Base-by-base conservation (phyloP, 2,888 invertebrate species). In the Drosophila nigricruria region DNA sequence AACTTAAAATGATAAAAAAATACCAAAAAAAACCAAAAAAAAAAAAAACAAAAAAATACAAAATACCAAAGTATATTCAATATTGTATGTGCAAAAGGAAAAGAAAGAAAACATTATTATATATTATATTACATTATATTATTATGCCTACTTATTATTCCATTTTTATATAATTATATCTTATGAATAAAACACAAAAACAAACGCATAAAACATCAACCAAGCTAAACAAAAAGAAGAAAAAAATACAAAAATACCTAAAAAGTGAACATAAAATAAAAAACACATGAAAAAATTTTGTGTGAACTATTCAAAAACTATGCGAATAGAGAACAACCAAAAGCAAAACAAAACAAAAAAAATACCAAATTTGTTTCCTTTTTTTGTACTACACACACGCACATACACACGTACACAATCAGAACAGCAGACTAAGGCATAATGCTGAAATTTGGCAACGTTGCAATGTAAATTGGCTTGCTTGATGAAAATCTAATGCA, bases 151-250 rank as follows among this genome's bases (percentile, higher is more conserved):
- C 77, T 84, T 84, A 84, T 87, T 87, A 87, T 87, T 88, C 88
- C 84, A 88, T 89, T 89, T 83, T 84, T 88, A 88, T 87, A 86
- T 87, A 86, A 84, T 89, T 89, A 89, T 73, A 85, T 85, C 87
- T 88, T 85, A 85, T 66, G 54, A 77, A 79, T 78, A 74, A 77
- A 77, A 74, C 63, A 69, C 57, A 60, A 62, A 77, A 47, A 69
- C 65, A 77, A 73, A 70, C 49, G 58, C 72, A 69, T 70, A 76
- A 66, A 12, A 20, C 70, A 66, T 50, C 47, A 58, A 27, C 30
- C 57, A 43, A 52, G n/a, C 65, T 56, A 62, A 38, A 32, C 25
- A 54, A 58, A 70, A 64, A 63, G 59, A 59, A 65, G 56, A 62
- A 57, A 68, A 61, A 77, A 70, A 64, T 49, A 69, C 57, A 60